Conservation (phyloP, 2,113 vertebrate species). For the Syngnathus typhle region DNA sequence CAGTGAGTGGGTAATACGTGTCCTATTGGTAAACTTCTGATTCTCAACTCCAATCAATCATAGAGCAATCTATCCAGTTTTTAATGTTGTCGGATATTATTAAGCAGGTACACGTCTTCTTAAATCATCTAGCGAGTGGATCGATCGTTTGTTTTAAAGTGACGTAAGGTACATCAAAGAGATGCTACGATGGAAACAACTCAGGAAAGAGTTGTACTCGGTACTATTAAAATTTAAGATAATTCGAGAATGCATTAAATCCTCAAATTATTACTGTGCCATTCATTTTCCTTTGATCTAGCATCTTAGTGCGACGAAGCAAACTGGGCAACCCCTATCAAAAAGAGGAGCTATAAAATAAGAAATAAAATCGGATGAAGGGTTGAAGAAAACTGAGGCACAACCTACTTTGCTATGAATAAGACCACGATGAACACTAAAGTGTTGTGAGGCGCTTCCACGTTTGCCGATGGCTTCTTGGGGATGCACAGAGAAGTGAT, state of each 20-base stretch:
- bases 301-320: not conserved
- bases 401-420: constrained; percentile 31
- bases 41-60: too few relatives aligned
- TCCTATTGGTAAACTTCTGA: too few relatives aligned
- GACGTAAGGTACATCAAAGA: too few relatives aligned
- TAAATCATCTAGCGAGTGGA: not conserved
- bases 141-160: not conserved
- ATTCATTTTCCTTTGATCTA: not conserved
- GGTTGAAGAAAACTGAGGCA: not conserved
- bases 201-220: not conserved
- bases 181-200: too few relatives aligned
- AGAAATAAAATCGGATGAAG: constrained; percentile 3
- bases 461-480: not conserved
- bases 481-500: not conserved
- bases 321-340: not conserved
- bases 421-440: not conserved
- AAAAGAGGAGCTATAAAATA: not conserved
- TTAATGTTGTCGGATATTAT: not conserved
- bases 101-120: not conserved
- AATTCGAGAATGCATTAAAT: not conserved
- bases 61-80: too few relatives aligned
- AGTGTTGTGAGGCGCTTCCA: too few relatives aligned
- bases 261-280: not conserved
- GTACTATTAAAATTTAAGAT: not conserved
- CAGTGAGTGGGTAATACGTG: too few relatives aligned